Evolutionary conservation across 2,797 vertebrate species (phyloP), one percentile per base, ranked within the genome.

Genomic region (Dicrostonyx torquatus): DNA sequence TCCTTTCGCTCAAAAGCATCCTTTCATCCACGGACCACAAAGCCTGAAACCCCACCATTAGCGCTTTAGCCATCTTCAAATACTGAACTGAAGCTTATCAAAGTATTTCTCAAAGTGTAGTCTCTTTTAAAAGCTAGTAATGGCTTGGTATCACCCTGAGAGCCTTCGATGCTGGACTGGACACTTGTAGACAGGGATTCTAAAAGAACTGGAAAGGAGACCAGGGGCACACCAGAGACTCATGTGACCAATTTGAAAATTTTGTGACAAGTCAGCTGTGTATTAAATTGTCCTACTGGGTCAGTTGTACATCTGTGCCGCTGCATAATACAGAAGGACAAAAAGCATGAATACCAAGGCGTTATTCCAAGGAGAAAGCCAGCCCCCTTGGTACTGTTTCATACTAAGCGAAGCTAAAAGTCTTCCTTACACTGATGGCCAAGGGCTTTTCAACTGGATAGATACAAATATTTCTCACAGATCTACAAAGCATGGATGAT

Each of bases 281-380:
- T 68, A 29, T 17, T 29, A 37, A 79, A 82, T 37, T n/a, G 84
- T 77, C 89, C 86, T 91, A 53, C n/a, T 15, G 76, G 79, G 87
- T 53, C 62, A 55, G 22, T 10, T 72, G 58, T 70, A 90, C 43
- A n/a, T 76, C 83, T 90, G 8, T 68, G 58, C 68, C 66, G 0
- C 60, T 94, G 60, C 83, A 34, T 92, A 50, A 95, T 55, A 90
- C 24, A 66, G 40, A 60, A 89, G 68, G 90, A 92, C 82, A 84
- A 83, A 94, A 93, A 78, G 40, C 78, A 73, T 11, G 62, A 83
- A 96, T 66, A 98, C 98, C 31, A 82, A 91, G n/a, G n/a, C n/a
- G n/a, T n/a, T n/a, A n/a, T n/a, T 83, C 43, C 1, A 0, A n/a
- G 43, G 29, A 73, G 83, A 50, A 73, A 96, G 29, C 11, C 18